Base-by-base conservation (phyloP, 2,113 vertebrate species). In the Gnathonemus echidnorhynchus region DNA sequence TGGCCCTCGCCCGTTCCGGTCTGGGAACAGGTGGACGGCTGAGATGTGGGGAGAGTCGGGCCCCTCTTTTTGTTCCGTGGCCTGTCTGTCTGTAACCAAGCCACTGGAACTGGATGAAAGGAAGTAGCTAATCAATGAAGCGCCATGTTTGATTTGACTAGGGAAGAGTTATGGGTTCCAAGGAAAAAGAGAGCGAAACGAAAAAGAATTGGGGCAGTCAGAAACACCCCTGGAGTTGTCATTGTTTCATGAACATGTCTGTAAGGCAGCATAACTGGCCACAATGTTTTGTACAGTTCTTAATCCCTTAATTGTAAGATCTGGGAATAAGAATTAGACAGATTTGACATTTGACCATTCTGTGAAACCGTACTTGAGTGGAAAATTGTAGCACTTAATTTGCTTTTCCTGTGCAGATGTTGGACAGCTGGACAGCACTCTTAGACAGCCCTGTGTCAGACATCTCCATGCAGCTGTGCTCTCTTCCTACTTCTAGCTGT, bases 101-200 rank as follows among this genome's bases (percentile, higher is more conserved):
- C 88, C 85, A 89, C 62, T 91, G 88, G 90, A 90, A 48, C 39
- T 45, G 88, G 90, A 92, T 91, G 83, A 89, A 89, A 90, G 90
- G 87, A 90, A 88, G 91, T 90, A 70, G 90, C 86, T 92, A 90
- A 91, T 92, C 92, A 91, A 90, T 91, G 83, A 58, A n/a, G 42
- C 90, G 87, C 83, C 88, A 70, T n/a, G 45, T 74, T 90, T 90
- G 6, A 49, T 90, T 86, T 42, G 24, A 49, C 21, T 19, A 5
- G 66, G 35, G 0, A 89, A 89, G 48, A 50, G 19, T 70, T 58
- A 89, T 42, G 31, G 50, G 5, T 88, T 15, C 39, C 24, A 58
- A 62, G 39, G 19, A 66, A 17, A 45, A 90, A 17, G 24, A 46
- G 15, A 21, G 50, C 0, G 7, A 39, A 39, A 39, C 4, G 39